Evolutionary conservation across 2,888 invertebrate species (phyloP).

Genomic region (Parasteatoda lunata): DNA sequence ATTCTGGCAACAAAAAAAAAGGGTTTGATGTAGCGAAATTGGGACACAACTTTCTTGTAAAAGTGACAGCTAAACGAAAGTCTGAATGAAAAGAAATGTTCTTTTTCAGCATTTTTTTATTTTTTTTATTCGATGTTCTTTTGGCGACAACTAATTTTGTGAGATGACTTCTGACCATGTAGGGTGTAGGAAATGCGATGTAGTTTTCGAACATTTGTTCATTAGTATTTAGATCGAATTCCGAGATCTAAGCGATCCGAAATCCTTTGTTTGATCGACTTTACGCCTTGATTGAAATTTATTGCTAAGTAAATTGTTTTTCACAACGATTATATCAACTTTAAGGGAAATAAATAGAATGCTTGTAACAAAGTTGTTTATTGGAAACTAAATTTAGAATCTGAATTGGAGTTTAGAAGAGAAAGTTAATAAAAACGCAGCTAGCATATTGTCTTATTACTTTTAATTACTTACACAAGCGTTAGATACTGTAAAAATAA

Average conservation of each 20-base stretch:
- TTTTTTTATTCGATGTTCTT: constrained; percentile 25
- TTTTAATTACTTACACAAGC: too few relatives aligned
- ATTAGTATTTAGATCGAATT: constrained; percentile 19
- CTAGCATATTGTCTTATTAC: too few relatives aligned
- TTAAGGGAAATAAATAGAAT: too few relatives aligned
- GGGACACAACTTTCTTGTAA: constrained; percentile 33
- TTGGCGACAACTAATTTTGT: constrained; percentile 44
- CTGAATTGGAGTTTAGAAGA: too few relatives aligned
- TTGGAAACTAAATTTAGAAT: too few relatives aligned
- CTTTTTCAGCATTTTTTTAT: neutral
- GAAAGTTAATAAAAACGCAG: too few relatives aligned
- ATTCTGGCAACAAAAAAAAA: neutral
- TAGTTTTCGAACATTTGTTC: constrained; percentile 20
- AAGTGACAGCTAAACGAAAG: constrained; percentile 57
- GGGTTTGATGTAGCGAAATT: constrained; percentile 12
- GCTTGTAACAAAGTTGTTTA: too few relatives aligned
- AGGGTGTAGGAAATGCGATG: neutral
- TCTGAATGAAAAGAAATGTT: constrained; percentile 26
- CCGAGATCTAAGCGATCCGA: neutral
- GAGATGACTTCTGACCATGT: constrained; percentile 16
- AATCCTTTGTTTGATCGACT: too few relatives aligned
- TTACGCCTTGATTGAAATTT: too few relatives aligned
- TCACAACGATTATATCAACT: too few relatives aligned
- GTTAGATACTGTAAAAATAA: too few relatives aligned
- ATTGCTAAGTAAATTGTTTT: too few relatives aligned